These are phyloP conservation scores for Grantiella picta DNA, from an alignment of 2,113 vertebrate genomes.

Conservation along the genomic window DNA sequence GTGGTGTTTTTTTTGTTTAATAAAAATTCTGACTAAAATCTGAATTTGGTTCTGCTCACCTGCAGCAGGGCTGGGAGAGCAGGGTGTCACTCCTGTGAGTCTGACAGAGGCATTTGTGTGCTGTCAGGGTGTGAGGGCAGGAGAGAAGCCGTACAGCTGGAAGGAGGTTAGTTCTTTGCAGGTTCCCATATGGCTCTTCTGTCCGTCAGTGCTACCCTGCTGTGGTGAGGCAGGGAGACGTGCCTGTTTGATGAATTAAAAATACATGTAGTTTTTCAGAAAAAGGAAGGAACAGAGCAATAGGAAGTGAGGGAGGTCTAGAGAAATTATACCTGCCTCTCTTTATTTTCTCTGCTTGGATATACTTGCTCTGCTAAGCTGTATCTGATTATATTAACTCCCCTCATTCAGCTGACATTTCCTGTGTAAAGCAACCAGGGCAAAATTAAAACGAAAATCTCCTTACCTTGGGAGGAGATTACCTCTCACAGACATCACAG, in stretches of 20 bases:
- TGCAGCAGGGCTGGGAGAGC: accelerated
- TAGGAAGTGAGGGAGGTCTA: not conserved
- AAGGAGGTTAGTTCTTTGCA: not conserved
- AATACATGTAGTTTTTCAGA: not conserved
- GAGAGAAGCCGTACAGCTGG: accelerated
- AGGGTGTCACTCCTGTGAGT: not conserved
- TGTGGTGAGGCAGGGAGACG: not conserved
- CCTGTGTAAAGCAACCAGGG: constrained; percentile 32
- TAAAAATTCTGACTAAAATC: not conserved
- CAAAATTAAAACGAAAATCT: constrained; percentile 31
- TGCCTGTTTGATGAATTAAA: not conserved
- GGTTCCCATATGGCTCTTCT: not conserved
- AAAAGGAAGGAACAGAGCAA: not conserved
- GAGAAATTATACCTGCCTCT: not conserved
- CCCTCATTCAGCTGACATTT: constrained; percentile 21
- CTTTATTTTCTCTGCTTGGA: not conserved
- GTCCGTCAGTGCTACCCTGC: not conserved
- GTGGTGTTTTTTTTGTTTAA: not conserved
- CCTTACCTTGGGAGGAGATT: not conserved
- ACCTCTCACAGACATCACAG: not conserved
- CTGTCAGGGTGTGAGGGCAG: not conserved
- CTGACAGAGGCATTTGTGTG: accelerated
- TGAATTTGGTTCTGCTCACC: not conserved
- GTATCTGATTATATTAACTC: constrained; percentile 7
- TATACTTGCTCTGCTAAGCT: not conserved